phyloP scores from a whole-genome alignment of 2,113 vertebrate species.

The Protobothrops mucrosquamatus region DNA sequence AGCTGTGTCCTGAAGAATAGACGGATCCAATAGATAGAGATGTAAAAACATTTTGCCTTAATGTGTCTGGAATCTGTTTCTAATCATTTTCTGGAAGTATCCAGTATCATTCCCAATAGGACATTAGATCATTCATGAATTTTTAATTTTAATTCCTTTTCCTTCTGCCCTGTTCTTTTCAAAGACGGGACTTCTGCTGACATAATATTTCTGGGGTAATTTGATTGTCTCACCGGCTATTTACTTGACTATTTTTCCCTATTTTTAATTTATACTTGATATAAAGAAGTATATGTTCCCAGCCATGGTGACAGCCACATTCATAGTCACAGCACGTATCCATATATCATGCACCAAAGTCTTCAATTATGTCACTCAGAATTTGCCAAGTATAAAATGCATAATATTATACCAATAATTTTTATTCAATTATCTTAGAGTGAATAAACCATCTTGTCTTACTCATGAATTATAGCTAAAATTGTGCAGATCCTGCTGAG shows the following conservation, averaged over 20 bases:
- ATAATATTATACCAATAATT: slow-evolving; percentile 12
- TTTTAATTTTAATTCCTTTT: neutral
- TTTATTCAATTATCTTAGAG: slow-evolving; percentile 41
- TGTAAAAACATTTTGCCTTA: neutral
- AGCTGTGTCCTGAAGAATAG: neutral
- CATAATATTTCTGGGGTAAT: neutral
- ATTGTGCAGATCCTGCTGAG: neutral
- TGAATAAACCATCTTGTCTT: neutral
- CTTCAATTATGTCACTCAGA: neutral
- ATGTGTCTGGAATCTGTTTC: neutral
- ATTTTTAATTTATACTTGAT: neutral
- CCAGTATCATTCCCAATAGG: neutral
- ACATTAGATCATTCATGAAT: neutral
- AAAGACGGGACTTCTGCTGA: neutral
- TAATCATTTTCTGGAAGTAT: neutral
- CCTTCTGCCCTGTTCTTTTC: neutral
- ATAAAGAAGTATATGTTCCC: neutral
- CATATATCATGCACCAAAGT: neutral
- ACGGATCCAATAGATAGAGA: neutral
- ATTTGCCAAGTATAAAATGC: neutral
- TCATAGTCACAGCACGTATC: neutral
- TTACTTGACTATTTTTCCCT: neutral
- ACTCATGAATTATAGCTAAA: slow-evolving; percentile 55
- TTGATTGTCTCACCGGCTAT: slow-evolving; percentile 25
- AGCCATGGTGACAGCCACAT: neutral